Percentiles rank a stretch among this genome's conserved stretches.
Conservation (phyloP, 2,888 invertebrate genomes). For the Sminthurides aquaticus region DNA sequence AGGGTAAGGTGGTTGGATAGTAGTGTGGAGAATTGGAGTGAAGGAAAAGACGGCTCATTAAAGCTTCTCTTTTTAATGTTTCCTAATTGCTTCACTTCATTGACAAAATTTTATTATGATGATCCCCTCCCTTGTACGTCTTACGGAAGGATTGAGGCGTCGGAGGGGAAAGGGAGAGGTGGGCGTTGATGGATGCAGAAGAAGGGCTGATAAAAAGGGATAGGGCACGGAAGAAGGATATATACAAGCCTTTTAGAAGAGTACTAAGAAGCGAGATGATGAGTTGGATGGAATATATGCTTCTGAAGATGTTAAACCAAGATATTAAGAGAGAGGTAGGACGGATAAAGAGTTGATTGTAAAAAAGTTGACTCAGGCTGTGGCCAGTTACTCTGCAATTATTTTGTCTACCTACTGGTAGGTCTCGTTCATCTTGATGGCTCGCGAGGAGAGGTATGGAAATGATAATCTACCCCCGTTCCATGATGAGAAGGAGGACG, state of each 20-base stretch:
- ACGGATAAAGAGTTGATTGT: too few species aligned
- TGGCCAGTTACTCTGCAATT: slow-evolving; percentile 9
- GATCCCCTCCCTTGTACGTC: background rate
- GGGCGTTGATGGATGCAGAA: too few species aligned
- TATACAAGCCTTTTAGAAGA: background rate
- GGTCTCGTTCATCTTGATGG: slow-evolving; percentile 13
- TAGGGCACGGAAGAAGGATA: background rate
- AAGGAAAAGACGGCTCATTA: too few species aligned
- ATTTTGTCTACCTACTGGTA: slow-evolving; percentile 18
- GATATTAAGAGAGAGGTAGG: background rate
- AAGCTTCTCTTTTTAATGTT: slow-evolving; percentile 23
- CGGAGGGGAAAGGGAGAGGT: background rate
- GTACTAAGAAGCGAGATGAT: too few species aligned
- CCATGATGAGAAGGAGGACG: too few species aligned
- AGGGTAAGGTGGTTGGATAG: too few species aligned
- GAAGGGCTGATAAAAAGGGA: background rate
- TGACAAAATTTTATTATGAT: slow-evolving; percentile 27
- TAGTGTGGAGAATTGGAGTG: too few species aligned
- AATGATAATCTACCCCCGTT: too few species aligned
- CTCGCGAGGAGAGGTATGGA: too few species aligned
- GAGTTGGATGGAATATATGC: background rate
- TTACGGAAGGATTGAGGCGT: too few species aligned
- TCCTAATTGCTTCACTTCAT: slow-evolving; percentile 29
- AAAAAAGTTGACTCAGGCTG: background rate
- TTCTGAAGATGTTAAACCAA: background rate